phyloP scores from a whole-genome alignment of 2,113 vertebrate genomes.

The Mesoclemmys tuberculata region DNA sequence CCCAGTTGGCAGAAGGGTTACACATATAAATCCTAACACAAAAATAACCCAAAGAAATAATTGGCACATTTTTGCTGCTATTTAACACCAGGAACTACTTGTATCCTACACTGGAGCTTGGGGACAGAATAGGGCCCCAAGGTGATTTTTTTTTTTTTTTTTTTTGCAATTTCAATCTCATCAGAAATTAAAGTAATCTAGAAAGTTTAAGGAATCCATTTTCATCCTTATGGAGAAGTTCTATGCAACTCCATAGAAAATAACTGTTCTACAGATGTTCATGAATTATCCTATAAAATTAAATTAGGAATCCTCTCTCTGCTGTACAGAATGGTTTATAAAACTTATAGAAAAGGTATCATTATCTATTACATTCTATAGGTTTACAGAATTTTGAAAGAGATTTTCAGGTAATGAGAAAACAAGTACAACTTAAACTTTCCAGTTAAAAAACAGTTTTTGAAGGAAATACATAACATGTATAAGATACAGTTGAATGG shows the following conservation, averaged over 20 bases:
- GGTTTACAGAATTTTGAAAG: neutral
- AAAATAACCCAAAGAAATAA: neutral
- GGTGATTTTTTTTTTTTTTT: neutral
- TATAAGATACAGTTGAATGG: neutral
- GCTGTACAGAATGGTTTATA: neutral
- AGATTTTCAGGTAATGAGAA: neutral
- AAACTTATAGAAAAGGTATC: neutral
- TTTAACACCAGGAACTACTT: fast-evolving
- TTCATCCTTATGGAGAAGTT: neutral
- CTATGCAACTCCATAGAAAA: neutral
- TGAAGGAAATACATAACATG: neutral
- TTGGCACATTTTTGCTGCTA: neutral
- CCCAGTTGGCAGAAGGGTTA: neutral
- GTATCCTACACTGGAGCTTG: neutral
- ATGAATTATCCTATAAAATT: neutral
- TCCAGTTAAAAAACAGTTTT: neutral
- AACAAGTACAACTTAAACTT: neutral
- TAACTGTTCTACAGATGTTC: neutral
- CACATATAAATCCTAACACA: neutral
- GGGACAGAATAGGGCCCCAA: neutral
- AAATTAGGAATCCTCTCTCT: neutral
- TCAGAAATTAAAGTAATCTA: neutral
- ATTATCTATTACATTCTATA: neutral
- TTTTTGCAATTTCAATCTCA: neutral
- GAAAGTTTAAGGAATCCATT: neutral